phyloP scores from a whole-genome alignment of 1,140 invertebrate species.

The Drosophila tani region DNA sequence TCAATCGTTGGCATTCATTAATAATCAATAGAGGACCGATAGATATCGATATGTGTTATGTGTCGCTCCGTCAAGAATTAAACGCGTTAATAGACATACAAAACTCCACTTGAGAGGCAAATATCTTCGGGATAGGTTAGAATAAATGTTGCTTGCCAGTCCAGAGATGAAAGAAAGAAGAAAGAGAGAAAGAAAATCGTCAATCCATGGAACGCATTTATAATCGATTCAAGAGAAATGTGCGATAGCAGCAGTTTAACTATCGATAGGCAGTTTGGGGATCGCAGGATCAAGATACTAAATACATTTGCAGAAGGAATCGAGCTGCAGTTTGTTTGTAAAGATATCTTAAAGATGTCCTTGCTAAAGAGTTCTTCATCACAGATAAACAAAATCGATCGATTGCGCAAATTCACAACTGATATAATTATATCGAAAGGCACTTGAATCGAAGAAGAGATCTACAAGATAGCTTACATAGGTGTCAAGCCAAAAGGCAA shows the following conservation, averaged over 20 bases:
- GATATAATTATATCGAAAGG: not conserved
- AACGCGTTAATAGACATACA: conserved; percentile 3
- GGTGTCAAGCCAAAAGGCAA: not conserved
- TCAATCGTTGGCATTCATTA: not conserved
- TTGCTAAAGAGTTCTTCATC: no score
- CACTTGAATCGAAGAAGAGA: not conserved
- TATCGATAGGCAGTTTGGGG: not conserved
- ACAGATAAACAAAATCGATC: no score
- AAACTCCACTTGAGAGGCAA: not conserved
- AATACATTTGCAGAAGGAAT: not conserved
- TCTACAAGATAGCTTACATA: conserved; percentile 8
- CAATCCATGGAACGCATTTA: conserved; percentile 9
- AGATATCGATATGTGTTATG: not conserved
- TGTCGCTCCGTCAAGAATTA: not conserved
- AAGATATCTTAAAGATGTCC: not conserved
- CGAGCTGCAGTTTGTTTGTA: not conserved
- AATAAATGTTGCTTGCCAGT: not conserved
- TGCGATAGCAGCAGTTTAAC: not conserved
- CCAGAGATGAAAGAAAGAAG: conserved; percentile 1
- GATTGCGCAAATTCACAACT: not conserved
- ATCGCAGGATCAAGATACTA: not conserved
- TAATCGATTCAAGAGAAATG: not conserved
- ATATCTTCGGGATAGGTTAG: not conserved
- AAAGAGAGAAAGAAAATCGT: conserved; percentile 6
- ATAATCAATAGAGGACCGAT: not conserved